Evolutionary conservation across 2,113 vertebrate genomes (phyloP), one percentile per base, ranked within the genome.

Genomic region (Rhynchomys soricoides): DNA sequence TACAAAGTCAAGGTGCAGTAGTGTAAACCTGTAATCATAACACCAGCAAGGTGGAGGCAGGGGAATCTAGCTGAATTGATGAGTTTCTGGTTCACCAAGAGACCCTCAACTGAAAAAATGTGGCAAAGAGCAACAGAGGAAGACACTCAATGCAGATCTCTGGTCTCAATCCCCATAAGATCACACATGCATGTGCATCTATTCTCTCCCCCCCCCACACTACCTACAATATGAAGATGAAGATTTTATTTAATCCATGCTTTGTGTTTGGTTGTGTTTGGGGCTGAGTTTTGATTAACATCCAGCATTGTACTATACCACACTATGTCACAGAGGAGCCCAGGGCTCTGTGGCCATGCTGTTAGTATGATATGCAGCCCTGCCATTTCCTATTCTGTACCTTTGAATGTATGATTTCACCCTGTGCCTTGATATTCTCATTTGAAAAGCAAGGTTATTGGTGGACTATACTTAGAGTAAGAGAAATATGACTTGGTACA

Each of bases 191-290:
- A 66, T 48, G 16, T 34, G 45, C 8, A 83, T 24, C n/a, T 40
- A 17, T 37, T 26, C 57, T 43, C 6, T 11, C 79, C 12, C 57
- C 19, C 0, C 7, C 3, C 4, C 3, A 34, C 17, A 79, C 9
- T 34, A 31, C 66, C 66, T 13, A 6, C 31, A 68, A 11, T 24
- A 85, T 15, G 15, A 43, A 45, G 31, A 17, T 82, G 13, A 77
- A 55, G 70, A 87, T 31, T 52, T 55, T n/a, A 66, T 75, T 64
- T 75, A 94, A 87, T 70, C 64, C 15, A 87, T 83, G 50, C 0
- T 94, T 95, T 78, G 45, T 34, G 62, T 86, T 82, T 93, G 75
- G 12, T 75, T 79, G 52, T 86, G 40, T 86, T 89, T 90, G 17
- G 45, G 11, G 17, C 70, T 82, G 12, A 16, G 48, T 93, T 91